These are phyloP conservation scores for Drosophila arawakana DNA, from an alignment of 1,140 invertebrate genomes.

Conservation along the genomic window DNA sequence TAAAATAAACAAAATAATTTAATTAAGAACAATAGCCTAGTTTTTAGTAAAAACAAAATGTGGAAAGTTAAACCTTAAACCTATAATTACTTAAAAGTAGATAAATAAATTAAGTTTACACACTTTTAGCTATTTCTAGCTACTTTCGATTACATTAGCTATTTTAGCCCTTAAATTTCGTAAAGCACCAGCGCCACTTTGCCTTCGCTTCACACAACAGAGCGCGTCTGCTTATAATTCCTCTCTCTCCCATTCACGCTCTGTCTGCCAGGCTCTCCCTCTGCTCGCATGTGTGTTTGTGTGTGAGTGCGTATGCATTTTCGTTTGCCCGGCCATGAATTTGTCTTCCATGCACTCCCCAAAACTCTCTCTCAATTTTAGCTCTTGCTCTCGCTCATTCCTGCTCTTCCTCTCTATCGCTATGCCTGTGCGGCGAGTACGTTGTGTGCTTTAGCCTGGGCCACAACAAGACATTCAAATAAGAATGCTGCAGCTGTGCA, in stretches of 20 bases:
- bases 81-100: no score
- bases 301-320: slow-evolving; percentile 20
- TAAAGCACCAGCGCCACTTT: slow-evolving; percentile 18
- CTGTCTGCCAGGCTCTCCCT: slow-evolving; percentile 5
- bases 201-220: slow-evolving; percentile 23
- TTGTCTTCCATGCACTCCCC: slow-evolving; percentile 39
- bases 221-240: slow-evolving; percentile 6
- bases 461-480: slow-evolving; percentile 29
- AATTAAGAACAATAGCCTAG: no score
- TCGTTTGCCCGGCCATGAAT: slow-evolving; percentile 31
- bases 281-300: slow-evolving; percentile 4
- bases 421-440: slow-evolving; percentile 18
- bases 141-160: no score
- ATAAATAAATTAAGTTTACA: no score
- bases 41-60: no score
- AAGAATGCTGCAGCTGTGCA: background rate
- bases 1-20: no score
- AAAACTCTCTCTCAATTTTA: slow-evolving; percentile 20
- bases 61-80: no score
- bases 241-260: slow-evolving; percentile 23
- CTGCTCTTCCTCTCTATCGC: slow-evolving; percentile 8
- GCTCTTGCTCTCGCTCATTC: slow-evolving; percentile 13
- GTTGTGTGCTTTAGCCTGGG: slow-evolving; percentile 33
- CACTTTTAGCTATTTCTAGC: no score
- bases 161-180: no score